Evolutionary conservation across 2,113 vertebrate species (phyloP).

Genomic region (Craseonycteris thonglongyai): DNA sequence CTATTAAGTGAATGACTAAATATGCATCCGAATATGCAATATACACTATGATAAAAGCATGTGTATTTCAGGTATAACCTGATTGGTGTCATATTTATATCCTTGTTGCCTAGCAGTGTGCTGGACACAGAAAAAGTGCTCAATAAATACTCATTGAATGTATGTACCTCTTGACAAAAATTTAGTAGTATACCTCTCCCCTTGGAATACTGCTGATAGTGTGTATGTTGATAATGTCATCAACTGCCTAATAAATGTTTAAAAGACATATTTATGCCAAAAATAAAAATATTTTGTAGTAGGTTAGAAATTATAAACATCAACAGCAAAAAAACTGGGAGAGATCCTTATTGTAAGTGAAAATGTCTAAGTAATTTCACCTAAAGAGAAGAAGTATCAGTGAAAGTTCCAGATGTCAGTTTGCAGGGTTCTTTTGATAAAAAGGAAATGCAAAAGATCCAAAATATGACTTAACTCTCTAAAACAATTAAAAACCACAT

Average conservation of each 20-base stretch:
- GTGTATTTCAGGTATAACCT: background rate
- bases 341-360: background rate
- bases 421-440: constrained; percentile 6
- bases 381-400: background rate
- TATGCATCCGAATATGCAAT: background rate
- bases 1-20: background rate
- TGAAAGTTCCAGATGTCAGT: background rate
- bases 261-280: background rate
- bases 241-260: background rate
- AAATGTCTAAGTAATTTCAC: background rate
- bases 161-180: background rate
- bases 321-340: background rate
- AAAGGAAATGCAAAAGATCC: background rate
- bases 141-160: background rate
- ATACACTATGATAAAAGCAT: background rate
- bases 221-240: background rate
- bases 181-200: background rate
- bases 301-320: background rate
- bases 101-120: background rate
- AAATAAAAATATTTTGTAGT: background rate
- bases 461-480: background rate
- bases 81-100: background rate
- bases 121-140: background rate
- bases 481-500: background rate
- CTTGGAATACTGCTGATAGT: background rate